Evolutionary conservation across 1,140 invertebrate species (phyloP), one percentile per base, ranked within the genome.

Genomic region (Brachionus paranguensis): DNA sequence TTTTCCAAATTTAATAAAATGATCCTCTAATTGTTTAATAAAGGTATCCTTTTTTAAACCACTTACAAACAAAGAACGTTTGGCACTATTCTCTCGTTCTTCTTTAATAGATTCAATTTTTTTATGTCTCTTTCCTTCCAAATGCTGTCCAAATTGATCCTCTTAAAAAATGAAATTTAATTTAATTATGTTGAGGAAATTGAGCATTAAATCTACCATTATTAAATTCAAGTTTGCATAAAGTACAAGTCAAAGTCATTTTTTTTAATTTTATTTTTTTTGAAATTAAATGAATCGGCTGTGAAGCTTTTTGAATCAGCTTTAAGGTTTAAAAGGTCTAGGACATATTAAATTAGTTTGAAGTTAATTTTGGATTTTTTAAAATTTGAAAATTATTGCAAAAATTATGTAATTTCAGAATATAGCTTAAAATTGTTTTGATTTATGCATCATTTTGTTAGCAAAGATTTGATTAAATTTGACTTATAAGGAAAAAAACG

Each of bases 131-230:
- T 81, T 81, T 17, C 78, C 78, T 10, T 81, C 78, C 41, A 81
- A 81, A 64, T 81, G 78, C 27, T 81, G 78, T 64, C 64, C 64
- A 11, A 81, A 68, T 47, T 81, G 78, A 64, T 81, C 78, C 5
- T 60, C 78, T 78, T 20, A 50, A 50, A 50, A 45, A 11, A 27
- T n/a, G n/a, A 41, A 33, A 55, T 8, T 55, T 50, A 6, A 33
- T 27, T 11, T 29, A 47, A 47, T 47, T 24, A 43, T 47, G 33
- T 29, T 41, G 3, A 10, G n/a, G 33, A 41, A 74, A 20, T 37
- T 27, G 8, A 55, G 1, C 4, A 50, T 6, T 50, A 78, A 50
- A 50, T 41, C 12, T 43, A 78, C 74, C 74, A 64, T 45, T 81
- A 37, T 50, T 79, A 24, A 79, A 79, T n/a, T 79, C 50, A 37